Base-by-base conservation (phyloP, 2,113 vertebrate genomes). In the Ceyx cyanopectus region DNA sequence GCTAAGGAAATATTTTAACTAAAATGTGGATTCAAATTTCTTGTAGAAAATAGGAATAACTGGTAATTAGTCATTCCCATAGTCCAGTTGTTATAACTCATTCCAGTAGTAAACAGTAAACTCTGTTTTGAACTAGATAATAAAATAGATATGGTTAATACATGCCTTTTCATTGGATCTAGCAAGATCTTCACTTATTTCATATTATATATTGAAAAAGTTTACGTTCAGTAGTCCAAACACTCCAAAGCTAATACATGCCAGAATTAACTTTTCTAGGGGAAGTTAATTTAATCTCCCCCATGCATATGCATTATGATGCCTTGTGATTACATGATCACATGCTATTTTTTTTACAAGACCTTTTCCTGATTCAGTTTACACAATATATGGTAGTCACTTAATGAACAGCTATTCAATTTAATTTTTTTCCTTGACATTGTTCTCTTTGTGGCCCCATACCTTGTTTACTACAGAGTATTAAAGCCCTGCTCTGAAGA, bases 401-500 rank as follows among this genome's bases (percentile, higher is more conserved):
- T 92, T 93, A 81, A 78, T 79, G 61, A 92, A 26, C 69, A 92
- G 45, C 74, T 91, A 66, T 89, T 92, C 45, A 30, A 19, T 81
- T 37, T 37, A 37, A 57, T 86, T 93, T 75, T 86, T 85, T 92
- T 86, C 74, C 40, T 72, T 86, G 50, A 34, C 19, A 20, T 57
- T 89, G 26, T 65, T 89, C 29, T 43, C 8, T 81, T 43, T 81
- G 43, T 58, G 57, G 45, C 27, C 20, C 23, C 16, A n/a, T 72
- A 86, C 78, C 62, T 79, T 88, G 40, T 93, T 91, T 89, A 72
- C 74, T 68, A 15, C 30, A 63, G 41, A 92, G 41, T 81, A 72
- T 79, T 87, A 89, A 75, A 94, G 45, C 21, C 20, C 56, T 93
- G 5, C 43, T 92, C 50, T 79, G 20, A 69, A 80, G 62, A 66